These are phyloP conservation scores for Hormiphora californensis DNA, from an alignment of 37 sponge, comb jelly and placozoan species.

Conservation along the genomic window DNA sequence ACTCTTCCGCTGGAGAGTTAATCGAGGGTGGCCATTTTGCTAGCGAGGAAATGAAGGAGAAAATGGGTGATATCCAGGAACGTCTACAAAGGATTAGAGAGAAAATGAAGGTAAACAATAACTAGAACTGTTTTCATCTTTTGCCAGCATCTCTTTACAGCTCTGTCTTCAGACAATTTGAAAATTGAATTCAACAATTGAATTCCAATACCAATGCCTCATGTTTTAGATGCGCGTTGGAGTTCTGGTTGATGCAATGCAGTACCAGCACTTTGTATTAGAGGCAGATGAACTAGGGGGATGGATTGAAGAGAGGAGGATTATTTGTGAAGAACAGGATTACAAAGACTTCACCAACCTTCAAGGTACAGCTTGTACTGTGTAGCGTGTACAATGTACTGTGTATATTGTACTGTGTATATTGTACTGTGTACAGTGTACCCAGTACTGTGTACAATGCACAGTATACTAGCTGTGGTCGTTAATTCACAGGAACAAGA, in stretches of 20 bases:
- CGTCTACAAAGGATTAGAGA: neutral
- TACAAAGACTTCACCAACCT: conserved; percentile 47
- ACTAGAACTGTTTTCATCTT: neutral
- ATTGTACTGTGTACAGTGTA: no score
- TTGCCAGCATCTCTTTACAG: no score
- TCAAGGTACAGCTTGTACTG: no score
- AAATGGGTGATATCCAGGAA: neutral
- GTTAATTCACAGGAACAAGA: no score
- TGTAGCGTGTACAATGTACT: no score
- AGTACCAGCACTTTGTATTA: neutral
- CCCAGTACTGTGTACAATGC: no score
- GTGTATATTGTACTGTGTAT: no score
- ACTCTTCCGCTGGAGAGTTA: neutral
- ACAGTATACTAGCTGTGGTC: no score
- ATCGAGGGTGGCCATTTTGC: conserved; percentile 38
- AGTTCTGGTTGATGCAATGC: conserved; percentile 5
- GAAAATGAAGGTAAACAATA: neutral
- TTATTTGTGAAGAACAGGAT: conserved; percentile 5
- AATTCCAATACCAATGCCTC: neutral
- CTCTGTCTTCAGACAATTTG: no score
- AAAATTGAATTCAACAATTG: no score
- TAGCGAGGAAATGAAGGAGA: neutral
- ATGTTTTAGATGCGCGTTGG: neutral
- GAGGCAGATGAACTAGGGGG: conserved; percentile 26
- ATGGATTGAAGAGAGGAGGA: conserved; percentile 17